Conservation (phyloP, 2,888 invertebrate genomes). For the Entomobrya multifasciata region DNA sequence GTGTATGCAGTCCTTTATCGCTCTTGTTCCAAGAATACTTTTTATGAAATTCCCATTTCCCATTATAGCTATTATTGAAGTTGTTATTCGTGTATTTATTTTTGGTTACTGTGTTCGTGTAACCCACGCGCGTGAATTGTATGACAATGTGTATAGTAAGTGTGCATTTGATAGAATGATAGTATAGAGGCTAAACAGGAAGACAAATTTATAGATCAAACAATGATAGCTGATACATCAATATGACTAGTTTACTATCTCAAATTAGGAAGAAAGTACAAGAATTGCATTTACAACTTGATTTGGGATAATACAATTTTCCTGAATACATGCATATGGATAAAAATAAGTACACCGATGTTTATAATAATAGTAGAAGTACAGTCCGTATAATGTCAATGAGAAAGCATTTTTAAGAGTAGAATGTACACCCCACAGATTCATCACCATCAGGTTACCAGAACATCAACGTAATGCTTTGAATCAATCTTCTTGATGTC, state of each 20-base stretch:
- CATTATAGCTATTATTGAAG: constrained; percentile 24
- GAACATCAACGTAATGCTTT: not conserved
- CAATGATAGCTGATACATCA: not conserved
- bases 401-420: not conserved
- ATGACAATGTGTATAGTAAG: too few relatives aligned
- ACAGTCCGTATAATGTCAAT: too few relatives aligned
- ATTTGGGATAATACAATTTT: too few relatives aligned
- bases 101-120: not conserved
- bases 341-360: not conserved
- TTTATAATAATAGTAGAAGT: not conserved
- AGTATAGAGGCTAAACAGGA: too few relatives aligned
- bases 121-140: not conserved
- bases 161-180: too few relatives aligned
- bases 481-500: constrained; percentile 47
- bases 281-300: too few relatives aligned
- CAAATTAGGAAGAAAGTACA: too few relatives aligned
- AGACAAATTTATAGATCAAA: constrained; percentile 49
- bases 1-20: constrained; percentile 3
- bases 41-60: constrained; percentile 15
- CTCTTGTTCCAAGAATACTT: not conserved
- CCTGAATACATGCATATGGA: too few relatives aligned
- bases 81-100: constrained; percentile 18
- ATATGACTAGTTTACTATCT: too few relatives aligned
- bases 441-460: constrained; percentile 60
- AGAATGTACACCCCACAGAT: constrained; percentile 35